Conservation (phyloP, 2,888 invertebrate species). For the Galerucella pusilla region DNA sequence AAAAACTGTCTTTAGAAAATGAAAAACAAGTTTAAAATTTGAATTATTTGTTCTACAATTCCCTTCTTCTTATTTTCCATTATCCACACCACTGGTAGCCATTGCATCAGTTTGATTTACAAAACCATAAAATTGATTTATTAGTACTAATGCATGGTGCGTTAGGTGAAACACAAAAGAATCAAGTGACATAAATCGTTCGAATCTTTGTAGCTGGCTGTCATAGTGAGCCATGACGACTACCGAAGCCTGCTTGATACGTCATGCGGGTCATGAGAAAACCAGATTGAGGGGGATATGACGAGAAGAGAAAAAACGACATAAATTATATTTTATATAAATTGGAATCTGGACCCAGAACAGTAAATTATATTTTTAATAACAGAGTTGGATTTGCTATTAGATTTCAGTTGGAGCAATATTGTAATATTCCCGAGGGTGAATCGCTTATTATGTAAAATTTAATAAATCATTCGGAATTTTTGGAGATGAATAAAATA, state of each 20-base stretch:
- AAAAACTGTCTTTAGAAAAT: neutral
- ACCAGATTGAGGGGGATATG: conserved; percentile 50
- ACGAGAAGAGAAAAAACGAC: conserved; percentile 42
- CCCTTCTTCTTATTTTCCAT: neutral
- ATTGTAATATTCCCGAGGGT: neutral
- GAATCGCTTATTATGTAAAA: conserved; percentile 4
- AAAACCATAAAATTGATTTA: conserved; percentile 67
- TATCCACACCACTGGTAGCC: conserved; percentile 40
- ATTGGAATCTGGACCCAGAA: conserved; percentile 49
- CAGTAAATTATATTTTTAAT: conserved; percentile 9
- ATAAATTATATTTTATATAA: conserved; percentile 55
- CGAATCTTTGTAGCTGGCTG: conserved; percentile 64
- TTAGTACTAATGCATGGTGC: conserved; percentile 65
- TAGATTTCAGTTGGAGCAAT: neutral
- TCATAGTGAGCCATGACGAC: conserved; percentile 53
- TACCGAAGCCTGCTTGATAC: conserved; percentile 43
- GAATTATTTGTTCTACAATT: neutral
- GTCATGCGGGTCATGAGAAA: conserved; percentile 55
- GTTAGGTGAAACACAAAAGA: conserved; percentile 66
- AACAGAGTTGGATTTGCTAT: conserved; percentile 6
- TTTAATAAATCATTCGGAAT: neutral
- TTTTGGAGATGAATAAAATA: neutral
- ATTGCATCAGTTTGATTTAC: conserved; percentile 66
- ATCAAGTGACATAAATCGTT: conserved; percentile 65
- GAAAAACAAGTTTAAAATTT: neutral